Evolutionary conservation across 2,113 vertebrate species (phyloP).

Genomic region (Neotoma lepida): DNA sequence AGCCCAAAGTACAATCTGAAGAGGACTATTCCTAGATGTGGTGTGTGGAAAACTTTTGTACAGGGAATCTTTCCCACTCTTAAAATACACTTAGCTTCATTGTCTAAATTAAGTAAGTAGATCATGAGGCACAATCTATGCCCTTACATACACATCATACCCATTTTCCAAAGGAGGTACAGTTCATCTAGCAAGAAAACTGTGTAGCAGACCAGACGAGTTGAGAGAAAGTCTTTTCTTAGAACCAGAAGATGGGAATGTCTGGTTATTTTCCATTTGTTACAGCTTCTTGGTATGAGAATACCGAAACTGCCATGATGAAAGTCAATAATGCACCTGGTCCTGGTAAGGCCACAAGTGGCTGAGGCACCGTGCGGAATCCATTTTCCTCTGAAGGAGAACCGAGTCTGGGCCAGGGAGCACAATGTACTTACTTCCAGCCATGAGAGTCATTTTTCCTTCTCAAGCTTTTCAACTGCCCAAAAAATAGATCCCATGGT

Average conservation of each 20-base stretch:
- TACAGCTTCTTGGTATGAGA: conserved; percentile 52
- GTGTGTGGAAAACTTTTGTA: background rate
- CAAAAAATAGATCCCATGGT: conserved; percentile 28
- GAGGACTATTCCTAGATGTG: conserved; percentile 28
- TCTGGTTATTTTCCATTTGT: conserved; percentile 32
- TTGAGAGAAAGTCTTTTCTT: conserved; percentile 48
- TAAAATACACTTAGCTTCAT: conserved; percentile 48
- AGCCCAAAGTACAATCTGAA: conserved; percentile 9
- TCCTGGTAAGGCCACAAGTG: conserved; percentile 83
- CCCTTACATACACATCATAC: background rate
- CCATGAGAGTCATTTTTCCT: conserved; percentile 70
- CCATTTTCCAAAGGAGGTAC: conserved; percentile 41
- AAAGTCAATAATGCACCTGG: conserved; percentile 83
- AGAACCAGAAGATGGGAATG: conserved; percentile 18
- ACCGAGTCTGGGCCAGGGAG: conserved; percentile 53
- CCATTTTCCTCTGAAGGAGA: conserved; percentile 69
- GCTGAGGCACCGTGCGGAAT: conserved; percentile 82
- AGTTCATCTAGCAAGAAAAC: conserved; percentile 50
- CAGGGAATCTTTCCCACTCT: conserved; percentile 33
- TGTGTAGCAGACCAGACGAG: background rate
- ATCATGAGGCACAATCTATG: background rate
- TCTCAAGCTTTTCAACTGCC: conserved; percentile 76
- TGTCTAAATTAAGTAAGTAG: conserved; percentile 59
- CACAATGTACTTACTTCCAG: conserved; percentile 74
- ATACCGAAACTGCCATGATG: conserved; percentile 68